Evolutionary conservation across 2,797 vertebrate species (phyloP).

Genomic region (Pipistrellus nathusii): DNA sequence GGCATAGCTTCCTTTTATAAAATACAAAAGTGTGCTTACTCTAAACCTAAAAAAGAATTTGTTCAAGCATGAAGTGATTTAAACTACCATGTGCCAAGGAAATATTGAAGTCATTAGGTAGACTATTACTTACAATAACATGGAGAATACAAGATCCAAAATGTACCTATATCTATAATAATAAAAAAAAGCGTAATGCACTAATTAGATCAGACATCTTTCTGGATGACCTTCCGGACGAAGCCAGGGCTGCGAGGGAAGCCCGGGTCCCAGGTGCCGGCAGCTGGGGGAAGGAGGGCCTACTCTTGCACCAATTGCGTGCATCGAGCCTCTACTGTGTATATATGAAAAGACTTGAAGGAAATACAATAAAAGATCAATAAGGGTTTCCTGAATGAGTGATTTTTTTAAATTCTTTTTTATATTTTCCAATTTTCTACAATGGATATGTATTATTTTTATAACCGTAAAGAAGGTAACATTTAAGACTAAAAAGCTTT

Average conservation of each 20-base stretch:
- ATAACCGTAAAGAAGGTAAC: background rate
- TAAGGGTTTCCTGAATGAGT: background rate
- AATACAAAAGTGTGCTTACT: background rate
- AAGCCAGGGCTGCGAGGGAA: too few species aligned
- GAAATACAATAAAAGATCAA: background rate
- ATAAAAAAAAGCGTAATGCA: too few species aligned
- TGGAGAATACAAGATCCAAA: background rate
- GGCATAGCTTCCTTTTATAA: background rate
- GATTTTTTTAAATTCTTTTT: background rate
- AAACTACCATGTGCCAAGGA: background rate
- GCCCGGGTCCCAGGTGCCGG: too few species aligned
- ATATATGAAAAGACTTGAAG: background rate
- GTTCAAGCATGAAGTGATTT: background rate
- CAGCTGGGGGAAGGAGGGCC: too few species aligned
- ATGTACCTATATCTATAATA: background rate
- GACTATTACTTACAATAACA: background rate
- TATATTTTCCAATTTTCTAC: background rate
- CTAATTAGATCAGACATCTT: too few species aligned
- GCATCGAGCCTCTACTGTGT: too few species aligned
- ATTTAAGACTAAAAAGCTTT: background rate
- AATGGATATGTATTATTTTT: background rate
- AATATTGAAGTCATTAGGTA: background rate
- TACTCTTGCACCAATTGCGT: too few species aligned
- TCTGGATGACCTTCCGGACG: too few species aligned
- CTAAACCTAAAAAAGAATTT: constrained; percentile 13